These are phyloP conservation scores for Harpagifer antarcticus DNA, from an alignment of 2,797 vertebrate species.

Conservation along the genomic window DNA sequence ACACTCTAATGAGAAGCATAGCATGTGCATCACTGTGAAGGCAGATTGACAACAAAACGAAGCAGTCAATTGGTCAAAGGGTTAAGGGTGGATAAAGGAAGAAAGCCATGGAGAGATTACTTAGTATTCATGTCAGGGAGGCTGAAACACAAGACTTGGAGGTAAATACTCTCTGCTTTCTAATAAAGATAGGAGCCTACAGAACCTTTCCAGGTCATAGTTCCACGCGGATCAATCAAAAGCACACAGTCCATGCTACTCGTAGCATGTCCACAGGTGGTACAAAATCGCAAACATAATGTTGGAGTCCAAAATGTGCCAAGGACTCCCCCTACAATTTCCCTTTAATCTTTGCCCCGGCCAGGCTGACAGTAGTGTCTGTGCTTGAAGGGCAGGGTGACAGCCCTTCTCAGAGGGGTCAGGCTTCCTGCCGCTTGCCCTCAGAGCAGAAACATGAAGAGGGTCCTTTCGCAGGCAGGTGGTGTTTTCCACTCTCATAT, in stretches of 20 bases:
- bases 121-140: constrained; percentile 73
- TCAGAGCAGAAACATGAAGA: constrained; percentile 52
- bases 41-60: constrained; percentile 66
- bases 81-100: constrained; percentile 74
- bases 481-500: constrained; percentile 35
- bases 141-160: constrained; percentile 62
- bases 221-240: constrained; percentile 71
- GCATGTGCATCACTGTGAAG: constrained; percentile 40
- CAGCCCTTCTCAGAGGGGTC: constrained; percentile 57
- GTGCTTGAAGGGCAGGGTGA: constrained; percentile 62
- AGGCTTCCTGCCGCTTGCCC: constrained; percentile 59
- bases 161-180: constrained; percentile 58
- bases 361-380: constrained; percentile 52
- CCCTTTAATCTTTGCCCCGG: constrained; percentile 71
- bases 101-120: constrained; percentile 53
- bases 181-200: constrained; percentile 68
- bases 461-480: constrained; percentile 18
- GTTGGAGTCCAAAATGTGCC: constrained; percentile 50
- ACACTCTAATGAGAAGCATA: constrained; percentile 48
- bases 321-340: constrained; percentile 65
- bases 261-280: constrained; percentile 72
- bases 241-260: constrained; percentile 53
- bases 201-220: constrained; percentile 72
- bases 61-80: constrained; percentile 68
- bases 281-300: constrained; percentile 66